These are phyloP conservation scores for Micoletzkya japonica DNA, from an alignment of 2,888 invertebrate genomes.

Conservation along the genomic window DNA sequence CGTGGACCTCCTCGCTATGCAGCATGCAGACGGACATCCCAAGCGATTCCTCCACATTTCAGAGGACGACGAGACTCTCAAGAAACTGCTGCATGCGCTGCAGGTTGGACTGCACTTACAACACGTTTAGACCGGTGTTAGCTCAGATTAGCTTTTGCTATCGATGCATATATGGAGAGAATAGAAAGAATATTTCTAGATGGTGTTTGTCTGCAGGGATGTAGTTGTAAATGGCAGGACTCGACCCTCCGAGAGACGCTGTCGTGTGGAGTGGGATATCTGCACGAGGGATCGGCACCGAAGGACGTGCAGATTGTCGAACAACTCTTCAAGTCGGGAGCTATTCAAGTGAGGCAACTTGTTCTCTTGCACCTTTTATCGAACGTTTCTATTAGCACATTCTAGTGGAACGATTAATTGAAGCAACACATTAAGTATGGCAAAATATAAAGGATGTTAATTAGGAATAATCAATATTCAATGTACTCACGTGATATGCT, in stretches of 20 bases:
- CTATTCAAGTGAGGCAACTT: slow-evolving; percentile 71
- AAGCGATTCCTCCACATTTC: slow-evolving; percentile 76
- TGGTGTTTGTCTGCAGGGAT: not conserved
- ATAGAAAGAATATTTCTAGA: not conserved
- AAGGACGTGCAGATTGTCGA: slow-evolving; percentile 88
- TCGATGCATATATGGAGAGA: too few species aligned
- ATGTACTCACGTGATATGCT: not conserved
- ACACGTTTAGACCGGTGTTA: not conserved
- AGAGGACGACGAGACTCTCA: slow-evolving; percentile 56
- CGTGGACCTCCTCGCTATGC: slow-evolving; percentile 89
- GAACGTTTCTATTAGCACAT: not conserved
- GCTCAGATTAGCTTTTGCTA: not conserved
- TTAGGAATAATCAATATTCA: not conserved
- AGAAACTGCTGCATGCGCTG: slow-evolving; percentile 75
- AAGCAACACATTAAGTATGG: not conserved
- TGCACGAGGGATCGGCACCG: slow-evolving; percentile 88
- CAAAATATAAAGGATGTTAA: not conserved
- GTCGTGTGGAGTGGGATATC: slow-evolving; percentile 90
- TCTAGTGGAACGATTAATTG: not conserved
- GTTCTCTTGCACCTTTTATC: not conserved
- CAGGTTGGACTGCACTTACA: slow-evolving; percentile 69
- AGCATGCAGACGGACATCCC: slow-evolving; percentile 73
- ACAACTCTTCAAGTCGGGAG: slow-evolving; percentile 87
- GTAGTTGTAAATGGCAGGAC: slow-evolving; percentile 72
- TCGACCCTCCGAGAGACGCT: slow-evolving; percentile 88